These are phyloP conservation scores for Cataglyphis cursor DNA, from an alignment of 2,888 invertebrate genomes.

Conservation along the genomic window DNA sequence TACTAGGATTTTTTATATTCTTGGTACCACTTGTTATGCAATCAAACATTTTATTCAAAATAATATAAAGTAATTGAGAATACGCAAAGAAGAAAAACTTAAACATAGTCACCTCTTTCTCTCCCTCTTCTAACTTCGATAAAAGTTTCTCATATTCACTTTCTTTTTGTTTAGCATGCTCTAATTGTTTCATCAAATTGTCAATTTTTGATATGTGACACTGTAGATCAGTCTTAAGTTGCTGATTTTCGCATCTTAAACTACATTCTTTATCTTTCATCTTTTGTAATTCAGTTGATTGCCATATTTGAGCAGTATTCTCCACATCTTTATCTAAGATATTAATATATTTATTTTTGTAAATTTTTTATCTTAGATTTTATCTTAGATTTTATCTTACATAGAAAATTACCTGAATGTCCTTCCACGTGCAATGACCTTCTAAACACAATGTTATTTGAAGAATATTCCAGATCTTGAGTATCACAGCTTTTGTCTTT, in stretches of 20 bases:
- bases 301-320: constrained; percentile 48
- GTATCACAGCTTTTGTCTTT: constrained; percentile 34
- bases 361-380: constrained; percentile 77
- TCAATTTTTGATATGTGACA: constrained; percentile 59
- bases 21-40: not conserved
- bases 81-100: not conserved
- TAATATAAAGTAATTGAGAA: not conserved
- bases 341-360: constrained; percentile 75
- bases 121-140: constrained; percentile 53
- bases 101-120: constrained; percentile 51
- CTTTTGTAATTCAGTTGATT: constrained; percentile 61
- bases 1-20: not conserved
- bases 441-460: not conserved
- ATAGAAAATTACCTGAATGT: constrained; percentile 11
- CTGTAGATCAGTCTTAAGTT: constrained; percentile 67
- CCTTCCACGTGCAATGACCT: not conserved
- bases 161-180: constrained; percentile 68
- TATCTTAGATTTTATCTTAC: constrained; percentile 3
- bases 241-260: constrained; percentile 67
- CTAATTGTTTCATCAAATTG: constrained; percentile 69
- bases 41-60: not conserved
- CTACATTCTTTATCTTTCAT: constrained; percentile 52
- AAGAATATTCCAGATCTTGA: constrained; percentile 13
- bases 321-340: constrained; percentile 76
- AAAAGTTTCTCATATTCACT: constrained; percentile 57